Evolutionary conservation across 2,888 invertebrate species (phyloP).

Genomic region (Cepaea hortensis): DNA sequence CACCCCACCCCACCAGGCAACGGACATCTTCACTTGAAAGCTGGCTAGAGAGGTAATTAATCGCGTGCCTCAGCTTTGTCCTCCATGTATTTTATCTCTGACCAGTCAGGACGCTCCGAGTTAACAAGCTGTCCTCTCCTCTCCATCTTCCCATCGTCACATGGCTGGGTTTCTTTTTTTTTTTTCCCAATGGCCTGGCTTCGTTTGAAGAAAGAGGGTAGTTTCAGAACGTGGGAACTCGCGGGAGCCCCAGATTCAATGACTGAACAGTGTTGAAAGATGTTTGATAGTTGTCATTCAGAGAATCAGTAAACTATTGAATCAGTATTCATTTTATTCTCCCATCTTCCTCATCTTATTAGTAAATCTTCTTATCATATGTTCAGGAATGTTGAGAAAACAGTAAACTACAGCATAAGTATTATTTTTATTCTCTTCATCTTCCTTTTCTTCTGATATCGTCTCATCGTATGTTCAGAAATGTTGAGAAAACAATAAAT

Average conservation of each 20-base stretch:
- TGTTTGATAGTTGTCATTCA: too few relatives aligned
- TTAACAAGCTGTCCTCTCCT: conserved; percentile 28
- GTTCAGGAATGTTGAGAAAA: too few relatives aligned
- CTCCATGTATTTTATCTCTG: conserved; percentile 34
- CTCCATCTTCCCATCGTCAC: neutral
- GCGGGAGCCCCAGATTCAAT: neutral
- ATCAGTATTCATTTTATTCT: too few relatives aligned
- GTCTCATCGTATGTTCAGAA: too few relatives aligned
- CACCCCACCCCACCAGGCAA: neutral
- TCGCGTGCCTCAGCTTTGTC: conserved; percentile 33
- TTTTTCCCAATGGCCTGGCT: neutral
- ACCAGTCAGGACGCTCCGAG: conserved; percentile 24
- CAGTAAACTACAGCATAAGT: too few relatives aligned
- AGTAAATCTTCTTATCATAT: too few relatives aligned
- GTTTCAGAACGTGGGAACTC: conserved; percentile 21
- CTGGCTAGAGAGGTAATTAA: conserved; percentile 29
- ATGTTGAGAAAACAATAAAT: too few relatives aligned
- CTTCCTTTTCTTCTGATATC: too few relatives aligned
- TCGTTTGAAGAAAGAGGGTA: neutral
- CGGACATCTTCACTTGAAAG: conserved; percentile 42
- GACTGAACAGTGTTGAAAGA: neutral
- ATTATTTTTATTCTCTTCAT: too few relatives aligned
- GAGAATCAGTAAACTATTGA: too few relatives aligned
- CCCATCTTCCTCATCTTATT: too few relatives aligned
- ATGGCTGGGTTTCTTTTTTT: neutral